These are phyloP conservation scores for Erpetoichthys calabaricus DNA, from an alignment of 2,797 vertebrate species.

Conservation along the genomic window DNA sequence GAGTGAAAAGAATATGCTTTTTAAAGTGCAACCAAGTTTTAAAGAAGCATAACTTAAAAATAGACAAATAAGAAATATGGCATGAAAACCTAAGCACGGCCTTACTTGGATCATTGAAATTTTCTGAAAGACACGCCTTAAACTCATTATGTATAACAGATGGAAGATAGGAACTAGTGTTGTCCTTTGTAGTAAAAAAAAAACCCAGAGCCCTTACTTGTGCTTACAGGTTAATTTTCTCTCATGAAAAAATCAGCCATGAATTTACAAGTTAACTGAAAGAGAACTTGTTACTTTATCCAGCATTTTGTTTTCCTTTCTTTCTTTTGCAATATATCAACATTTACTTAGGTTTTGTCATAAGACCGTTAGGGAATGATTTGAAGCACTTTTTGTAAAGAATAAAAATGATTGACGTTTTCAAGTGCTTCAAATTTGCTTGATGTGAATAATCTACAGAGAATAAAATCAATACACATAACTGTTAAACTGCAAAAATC, in stretches of 20 bases:
- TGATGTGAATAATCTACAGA: no score
- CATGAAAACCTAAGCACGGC: not conserved
- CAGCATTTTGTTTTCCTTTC: slow-evolving; percentile 22
- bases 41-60: no score
- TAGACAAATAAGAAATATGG: no score
- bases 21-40: no score
- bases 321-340: slow-evolving; percentile 26
- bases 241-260: slow-evolving; percentile 91
- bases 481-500: no score
- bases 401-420: no score
- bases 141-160: slow-evolving; percentile 84
- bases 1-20: no score
- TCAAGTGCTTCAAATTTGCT: no score
- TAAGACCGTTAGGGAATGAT: no score
- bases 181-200: slow-evolving; percentile 82
- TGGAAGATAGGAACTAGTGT: slow-evolving; percentile 95
- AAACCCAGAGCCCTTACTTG: slow-evolving; percentile 78
- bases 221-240: slow-evolving; percentile 66
- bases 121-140: slow-evolving; percentile 53
- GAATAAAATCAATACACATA: no score
- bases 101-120: slow-evolving; percentile 34
- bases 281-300: slow-evolving; percentile 65
- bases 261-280: slow-evolving; percentile 71
- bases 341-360: slow-evolving; percentile 1
- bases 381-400: no score